Conservation (phyloP, 2,888 invertebrate species). For the Ceratothoa steindachneri region DNA sequence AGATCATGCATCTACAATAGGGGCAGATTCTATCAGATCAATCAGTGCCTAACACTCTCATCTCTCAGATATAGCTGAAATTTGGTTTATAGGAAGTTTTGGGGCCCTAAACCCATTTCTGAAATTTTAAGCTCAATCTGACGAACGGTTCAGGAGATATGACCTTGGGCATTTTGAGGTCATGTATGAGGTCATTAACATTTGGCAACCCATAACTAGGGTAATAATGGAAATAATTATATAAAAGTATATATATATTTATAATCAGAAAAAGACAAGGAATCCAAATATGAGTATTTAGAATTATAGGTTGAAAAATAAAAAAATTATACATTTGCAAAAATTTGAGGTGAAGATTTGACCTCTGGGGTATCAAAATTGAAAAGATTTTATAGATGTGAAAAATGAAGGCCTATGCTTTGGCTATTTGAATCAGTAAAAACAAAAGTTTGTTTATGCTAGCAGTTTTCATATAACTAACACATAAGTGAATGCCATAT, state of each 20-base stretch:
- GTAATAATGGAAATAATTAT: constrained; percentile 10
- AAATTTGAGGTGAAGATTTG: constrained; percentile 13
- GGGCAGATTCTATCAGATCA: constrained; percentile 10
- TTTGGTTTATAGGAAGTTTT: not conserved
- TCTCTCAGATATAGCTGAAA: constrained; percentile 10
- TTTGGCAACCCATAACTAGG: constrained; percentile 14
- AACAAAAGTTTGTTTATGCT: not conserved
- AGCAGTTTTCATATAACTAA: not conserved
- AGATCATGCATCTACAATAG: too few relatives aligned
- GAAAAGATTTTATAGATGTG: not conserved
- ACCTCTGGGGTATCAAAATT: not conserved
- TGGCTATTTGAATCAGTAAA: not conserved
- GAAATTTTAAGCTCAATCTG: constrained; percentile 14
- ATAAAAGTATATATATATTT: constrained; percentile 13
- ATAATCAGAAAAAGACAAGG: constrained; percentile 13
- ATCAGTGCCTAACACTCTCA: constrained; percentile 8
- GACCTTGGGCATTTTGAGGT: constrained; percentile 15
- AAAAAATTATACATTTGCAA: not conserved
- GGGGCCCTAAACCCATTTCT: constrained; percentile 2
- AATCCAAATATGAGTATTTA: not conserved
- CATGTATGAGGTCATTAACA: constrained; percentile 3
- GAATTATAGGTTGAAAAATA: constrained; percentile 4
- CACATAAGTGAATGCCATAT: not conserved
- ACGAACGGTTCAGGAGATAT: constrained; percentile 8
- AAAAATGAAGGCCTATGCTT: not conserved